Conservation (phyloP, 2,113 vertebrate genomes). For the Ahaetulla prasina region DNA sequence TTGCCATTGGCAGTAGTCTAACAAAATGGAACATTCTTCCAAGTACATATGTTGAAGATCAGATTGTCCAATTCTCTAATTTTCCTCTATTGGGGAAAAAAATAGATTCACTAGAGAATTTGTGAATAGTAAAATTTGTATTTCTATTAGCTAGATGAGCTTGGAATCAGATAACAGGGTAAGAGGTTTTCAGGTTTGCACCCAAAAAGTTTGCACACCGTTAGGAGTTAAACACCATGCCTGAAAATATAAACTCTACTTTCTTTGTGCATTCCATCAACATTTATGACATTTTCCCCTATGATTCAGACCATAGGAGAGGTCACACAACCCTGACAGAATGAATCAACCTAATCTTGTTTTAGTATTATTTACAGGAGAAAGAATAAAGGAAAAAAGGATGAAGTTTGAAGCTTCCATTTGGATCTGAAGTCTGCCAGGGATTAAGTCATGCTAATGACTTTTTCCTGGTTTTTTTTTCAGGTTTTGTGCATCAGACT, state of each 20-base stretch:
- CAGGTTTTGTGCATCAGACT: slow-evolving; percentile 33
- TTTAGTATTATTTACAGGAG: slow-evolving; percentile 29
- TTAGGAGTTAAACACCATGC: slow-evolving; percentile 1
- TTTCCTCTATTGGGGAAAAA: background rate
- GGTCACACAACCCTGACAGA: slow-evolving; percentile 25
- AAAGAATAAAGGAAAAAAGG: slow-evolving; percentile 27
- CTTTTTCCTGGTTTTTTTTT: slow-evolving; percentile 45
- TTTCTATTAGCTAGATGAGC: background rate
- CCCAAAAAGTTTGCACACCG: background rate
- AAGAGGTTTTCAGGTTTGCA: slow-evolving; percentile 12
- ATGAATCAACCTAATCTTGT: slow-evolving; percentile 25
- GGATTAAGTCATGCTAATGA: slow-evolving; percentile 36
- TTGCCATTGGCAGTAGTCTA: background rate
- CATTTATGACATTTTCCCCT: slow-evolving; percentile 1
- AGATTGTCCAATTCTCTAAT: background rate
- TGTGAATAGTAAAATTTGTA: background rate
- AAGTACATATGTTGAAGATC: background rate
- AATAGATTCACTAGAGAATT: background rate
- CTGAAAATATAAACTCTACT: slow-evolving; percentile 2
- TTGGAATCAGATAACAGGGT: background rate
- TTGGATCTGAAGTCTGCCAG: slow-evolving; percentile 17
- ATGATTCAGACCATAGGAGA: slow-evolving; percentile 10
- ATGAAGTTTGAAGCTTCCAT: slow-evolving; percentile 23
- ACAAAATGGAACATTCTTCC: background rate
- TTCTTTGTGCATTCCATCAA: slow-evolving; percentile 32